Evolutionary conservation across 1,140 invertebrate species (phyloP).

Genomic region (Geopemphigus sp.): DNA sequence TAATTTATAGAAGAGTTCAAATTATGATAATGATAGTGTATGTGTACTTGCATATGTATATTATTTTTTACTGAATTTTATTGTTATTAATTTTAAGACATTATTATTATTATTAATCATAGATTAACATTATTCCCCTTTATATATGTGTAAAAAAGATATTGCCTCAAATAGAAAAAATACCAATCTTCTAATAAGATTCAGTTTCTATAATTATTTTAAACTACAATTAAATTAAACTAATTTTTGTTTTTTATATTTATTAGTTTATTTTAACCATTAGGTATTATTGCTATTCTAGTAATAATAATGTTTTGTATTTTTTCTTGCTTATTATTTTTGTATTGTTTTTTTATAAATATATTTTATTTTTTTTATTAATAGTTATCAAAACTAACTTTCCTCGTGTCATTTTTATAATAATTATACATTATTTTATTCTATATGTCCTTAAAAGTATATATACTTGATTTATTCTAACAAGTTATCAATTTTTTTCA

Average conservation of each 20-base stretch:
- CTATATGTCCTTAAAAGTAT: neutral
- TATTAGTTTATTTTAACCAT: neutral
- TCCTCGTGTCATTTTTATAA: neutral
- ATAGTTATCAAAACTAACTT: neutral
- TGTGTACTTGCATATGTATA: neutral
- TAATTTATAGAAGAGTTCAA: constrained; percentile 21
- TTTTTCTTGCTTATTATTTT: neutral
- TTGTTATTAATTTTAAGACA: constrained; percentile 17
- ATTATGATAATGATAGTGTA: constrained; percentile 12
- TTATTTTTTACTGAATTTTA: constrained; percentile 10
- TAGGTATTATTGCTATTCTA: neutral
- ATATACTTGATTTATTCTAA: neutral
- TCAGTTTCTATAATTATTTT: neutral
- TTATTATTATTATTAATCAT: neutral
- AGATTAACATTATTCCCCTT: neutral
- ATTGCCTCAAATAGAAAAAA: neutral
- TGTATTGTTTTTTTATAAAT: constrained; percentile 21
- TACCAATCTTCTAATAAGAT: neutral
- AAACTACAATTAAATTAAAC: neutral
- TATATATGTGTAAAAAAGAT: neutral
- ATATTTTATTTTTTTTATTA: constrained; percentile 5
- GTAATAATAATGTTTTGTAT: neutral
- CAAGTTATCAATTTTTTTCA: neutral
- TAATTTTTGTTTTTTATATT: neutral
- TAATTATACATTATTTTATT: neutral